These are phyloP conservation scores for Zelostemma sp. DNA, from an alignment of 1,140 invertebrate genomes.

Conservation along the genomic window DNA sequence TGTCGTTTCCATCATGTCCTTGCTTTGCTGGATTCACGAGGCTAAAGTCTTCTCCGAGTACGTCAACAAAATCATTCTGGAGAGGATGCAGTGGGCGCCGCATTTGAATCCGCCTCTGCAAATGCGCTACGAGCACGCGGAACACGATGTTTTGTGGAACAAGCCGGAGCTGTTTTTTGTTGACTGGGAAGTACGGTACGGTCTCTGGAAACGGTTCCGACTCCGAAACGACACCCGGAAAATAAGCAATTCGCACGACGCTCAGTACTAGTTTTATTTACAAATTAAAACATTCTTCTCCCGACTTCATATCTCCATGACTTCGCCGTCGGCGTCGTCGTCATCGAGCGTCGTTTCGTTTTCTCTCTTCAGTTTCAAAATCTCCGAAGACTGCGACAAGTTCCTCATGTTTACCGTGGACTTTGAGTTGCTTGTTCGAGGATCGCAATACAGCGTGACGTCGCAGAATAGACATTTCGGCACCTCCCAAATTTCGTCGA, in stretches of 20 bases:
- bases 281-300: too few species aligned
- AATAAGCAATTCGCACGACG: neutral
- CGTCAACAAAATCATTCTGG: constrained; percentile 70
- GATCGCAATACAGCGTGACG: constrained; percentile 53
- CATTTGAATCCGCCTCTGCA: constrained; percentile 74
- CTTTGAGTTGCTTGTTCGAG: constrained; percentile 31
- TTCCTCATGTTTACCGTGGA: constrained; percentile 39
- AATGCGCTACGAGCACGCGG: constrained; percentile 68
- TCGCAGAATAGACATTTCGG: constrained; percentile 62
- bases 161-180: constrained; percentile 74
- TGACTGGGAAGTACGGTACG: constrained; percentile 75
- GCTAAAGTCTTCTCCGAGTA: constrained; percentile 72
- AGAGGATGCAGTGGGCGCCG: constrained; percentile 72
- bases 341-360: constrained; percentile 33
- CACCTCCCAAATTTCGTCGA: constrained; percentile 54
- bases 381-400: constrained; percentile 46
- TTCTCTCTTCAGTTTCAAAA: constrained; percentile 15
- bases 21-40: constrained; percentile 73
- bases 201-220: constrained; percentile 74
- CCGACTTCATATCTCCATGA: too few species aligned
- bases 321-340: constrained; percentile 22
- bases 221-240: constrained; percentile 52
- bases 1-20: constrained; percentile 72
- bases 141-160: constrained; percentile 73
- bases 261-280: too few species aligned